These are phyloP conservation scores for Monomorium pharaonis DNA, from an alignment of 1,140 invertebrate species.

Conservation along the genomic window DNA sequence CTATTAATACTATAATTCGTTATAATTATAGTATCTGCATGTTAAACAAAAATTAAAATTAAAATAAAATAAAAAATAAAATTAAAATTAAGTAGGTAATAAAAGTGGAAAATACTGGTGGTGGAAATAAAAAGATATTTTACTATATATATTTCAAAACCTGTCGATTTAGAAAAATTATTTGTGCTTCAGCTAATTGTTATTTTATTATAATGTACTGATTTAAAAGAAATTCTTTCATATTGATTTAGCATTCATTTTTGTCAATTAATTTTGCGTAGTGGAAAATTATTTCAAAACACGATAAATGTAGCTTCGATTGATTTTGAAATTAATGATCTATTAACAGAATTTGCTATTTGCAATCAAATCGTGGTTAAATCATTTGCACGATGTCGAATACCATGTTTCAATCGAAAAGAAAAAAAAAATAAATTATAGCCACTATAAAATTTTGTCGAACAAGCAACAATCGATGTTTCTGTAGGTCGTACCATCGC, in stretches of 20 bases:
- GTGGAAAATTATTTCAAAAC: background rate
- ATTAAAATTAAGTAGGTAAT: background rate
- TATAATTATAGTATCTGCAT: background rate
- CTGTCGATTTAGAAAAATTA: background rate
- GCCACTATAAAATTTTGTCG: background rate
- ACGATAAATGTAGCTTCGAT: background rate
- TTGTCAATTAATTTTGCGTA: background rate
- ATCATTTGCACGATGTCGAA: background rate
- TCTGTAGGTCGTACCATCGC: constrained; percentile 54
- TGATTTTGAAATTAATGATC: background rate
- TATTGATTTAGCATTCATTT: background rate
- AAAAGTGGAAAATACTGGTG: background rate
- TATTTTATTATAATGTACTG: background rate
- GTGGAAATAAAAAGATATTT: background rate
- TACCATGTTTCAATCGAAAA: background rate
- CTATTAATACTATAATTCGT: background rate
- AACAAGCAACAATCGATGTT: background rate
- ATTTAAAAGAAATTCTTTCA: background rate
- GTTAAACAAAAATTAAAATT: background rate
- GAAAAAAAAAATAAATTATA: background rate
- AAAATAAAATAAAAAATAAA: background rate
- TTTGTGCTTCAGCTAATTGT: background rate
- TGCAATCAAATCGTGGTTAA: background rate
- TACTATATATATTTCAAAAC: no score
- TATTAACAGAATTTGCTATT: background rate